These are phyloP conservation scores for Apoda limacodes DNA, from an alignment of 2,888 invertebrate genomes.

Conservation along the genomic window DNA sequence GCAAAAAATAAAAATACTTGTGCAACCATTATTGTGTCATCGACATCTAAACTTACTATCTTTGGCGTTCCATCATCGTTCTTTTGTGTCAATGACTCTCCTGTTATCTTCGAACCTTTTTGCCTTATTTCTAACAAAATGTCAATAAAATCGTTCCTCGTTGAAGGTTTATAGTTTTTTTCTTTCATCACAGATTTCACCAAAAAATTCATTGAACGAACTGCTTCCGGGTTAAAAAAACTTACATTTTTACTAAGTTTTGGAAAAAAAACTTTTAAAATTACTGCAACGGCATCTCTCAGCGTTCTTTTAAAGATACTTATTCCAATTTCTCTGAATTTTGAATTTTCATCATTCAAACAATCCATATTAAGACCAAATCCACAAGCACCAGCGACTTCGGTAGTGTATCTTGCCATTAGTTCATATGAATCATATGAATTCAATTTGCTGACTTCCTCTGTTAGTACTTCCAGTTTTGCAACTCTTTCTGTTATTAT, in stretches of 20 bases:
- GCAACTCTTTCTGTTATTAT: conserved; percentile 49
- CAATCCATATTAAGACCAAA: conserved; percentile 54
- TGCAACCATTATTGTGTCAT: conserved; percentile 42
- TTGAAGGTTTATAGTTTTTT: conserved; percentile 40
- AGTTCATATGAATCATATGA: conserved; percentile 47
- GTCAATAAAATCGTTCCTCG: conserved; percentile 56
- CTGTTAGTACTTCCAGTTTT: conserved; percentile 39
- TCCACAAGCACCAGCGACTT: conserved; percentile 54
- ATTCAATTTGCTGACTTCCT: conserved; percentile 32
- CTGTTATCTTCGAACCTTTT: conserved; percentile 45
- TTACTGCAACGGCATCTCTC: conserved; percentile 34
- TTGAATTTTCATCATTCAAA: conserved; percentile 42
- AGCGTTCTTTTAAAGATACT: conserved; percentile 42
- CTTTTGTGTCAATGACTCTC: conserved; percentile 44
- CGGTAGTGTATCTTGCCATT: conserved; percentile 56
- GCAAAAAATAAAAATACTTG: conserved; percentile 59
- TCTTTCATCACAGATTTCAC: conserved; percentile 37
- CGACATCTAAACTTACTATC: conserved; percentile 39
- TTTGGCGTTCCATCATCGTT: conserved; percentile 40
- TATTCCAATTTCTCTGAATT: conserved; percentile 46
- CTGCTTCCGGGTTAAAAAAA: conserved; percentile 38
- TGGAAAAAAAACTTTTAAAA: conserved; percentile 45
- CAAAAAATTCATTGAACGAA: conserved; percentile 34
- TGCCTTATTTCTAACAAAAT: conserved; percentile 43
- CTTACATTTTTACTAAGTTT: conserved; percentile 39